Evolutionary conservation across 2,797 vertebrate genomes (phyloP), one percentile per base, ranked within the genome.

Genomic region (Pipistrellus nathusii): DNA sequence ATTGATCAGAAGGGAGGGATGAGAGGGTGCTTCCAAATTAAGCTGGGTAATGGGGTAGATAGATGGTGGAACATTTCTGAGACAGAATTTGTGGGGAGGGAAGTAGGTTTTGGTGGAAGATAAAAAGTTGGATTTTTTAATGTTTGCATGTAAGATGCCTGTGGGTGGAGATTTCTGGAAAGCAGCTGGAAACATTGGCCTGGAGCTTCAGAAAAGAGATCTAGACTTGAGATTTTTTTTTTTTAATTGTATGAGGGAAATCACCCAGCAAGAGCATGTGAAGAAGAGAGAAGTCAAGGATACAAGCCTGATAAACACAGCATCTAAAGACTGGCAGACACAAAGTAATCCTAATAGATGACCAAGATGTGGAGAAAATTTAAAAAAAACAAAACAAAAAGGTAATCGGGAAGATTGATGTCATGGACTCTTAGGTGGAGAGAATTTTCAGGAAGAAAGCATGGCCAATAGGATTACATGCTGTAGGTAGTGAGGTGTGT

Each of bases 141-240:
- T 53, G 46, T 18, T 91, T 93, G 38, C 0, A 3, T 64, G 35
- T 80, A 90, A 94, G 55, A 84, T 84, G 55, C 44, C 68, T 93
- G 76, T 80, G 91, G 77, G 68, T 18, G 12, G 64, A 77, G 76
- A 91, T 71, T 57, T 73, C 82, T 55, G 35, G 32, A 73, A 72
- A 41, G 44, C 81, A 92, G 76, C 77, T 83, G 53, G 46, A 84
- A 85, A 84, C 41, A 38, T 46, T 78, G 23, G 32, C 88, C 85
- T 85, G 57, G 38, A 77, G 53, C 69, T 92, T 93, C 68, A n/a
- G 85, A 94, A 71, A 59, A 95, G 78, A 96, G 86, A 91, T 64
- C 38, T 72, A 90, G 85, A 94, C 59, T 92, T 71, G 18, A 96
- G 90, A 96, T 94, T 66, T 11, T 44, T 44, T 44, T 41, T 41